These are phyloP conservation scores for Pagrus major DNA, from an alignment of 2,113 vertebrate species.

Conservation along the genomic window DNA sequence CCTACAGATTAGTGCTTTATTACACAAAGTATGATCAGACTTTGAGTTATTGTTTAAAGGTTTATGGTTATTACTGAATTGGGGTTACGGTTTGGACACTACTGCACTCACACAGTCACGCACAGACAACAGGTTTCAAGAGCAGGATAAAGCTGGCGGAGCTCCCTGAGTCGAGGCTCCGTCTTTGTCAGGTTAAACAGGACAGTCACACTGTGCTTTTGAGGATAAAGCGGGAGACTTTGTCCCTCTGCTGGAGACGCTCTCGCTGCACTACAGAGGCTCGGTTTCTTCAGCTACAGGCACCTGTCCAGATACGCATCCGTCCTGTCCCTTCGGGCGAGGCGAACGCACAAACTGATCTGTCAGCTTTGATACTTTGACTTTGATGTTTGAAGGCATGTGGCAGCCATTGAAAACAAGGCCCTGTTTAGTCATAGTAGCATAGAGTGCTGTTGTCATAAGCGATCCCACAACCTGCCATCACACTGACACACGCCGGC, in stretches of 20 bases:
- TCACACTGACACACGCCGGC: constrained; percentile 58
- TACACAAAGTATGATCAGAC: constrained; percentile 26
- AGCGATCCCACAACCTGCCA: constrained; percentile 52
- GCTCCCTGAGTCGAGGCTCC: constrained; percentile 13
- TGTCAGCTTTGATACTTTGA: constrained; percentile 74
- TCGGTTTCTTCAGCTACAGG: constrained; percentile 60
- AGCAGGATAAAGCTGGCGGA: not conserved
- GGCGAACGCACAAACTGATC: constrained; percentile 69
- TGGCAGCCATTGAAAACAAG: constrained; percentile 73
- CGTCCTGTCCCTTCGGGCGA: constrained; percentile 64
- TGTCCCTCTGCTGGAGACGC: constrained; percentile 48
- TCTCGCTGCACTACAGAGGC: constrained; percentile 49
- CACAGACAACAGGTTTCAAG: constrained; percentile 10
- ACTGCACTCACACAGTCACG: not conserved
- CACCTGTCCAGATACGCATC: constrained; percentile 57
- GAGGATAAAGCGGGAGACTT: constrained; percentile 54
- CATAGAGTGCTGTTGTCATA: constrained; percentile 69
- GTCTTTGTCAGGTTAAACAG: constrained; percentile 43
- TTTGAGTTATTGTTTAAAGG: not conserved
- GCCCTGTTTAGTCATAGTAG: constrained; percentile 73
- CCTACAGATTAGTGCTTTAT: constrained; percentile 3
- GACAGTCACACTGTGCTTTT: constrained; percentile 47
- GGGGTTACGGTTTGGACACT: constrained; percentile 10
- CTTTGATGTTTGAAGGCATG: constrained; percentile 71
- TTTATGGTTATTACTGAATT: constrained; percentile 9